phyloP scores from a whole-genome alignment of 1,140 invertebrate species.

The Pseudomyrmex pallidus region DNA sequence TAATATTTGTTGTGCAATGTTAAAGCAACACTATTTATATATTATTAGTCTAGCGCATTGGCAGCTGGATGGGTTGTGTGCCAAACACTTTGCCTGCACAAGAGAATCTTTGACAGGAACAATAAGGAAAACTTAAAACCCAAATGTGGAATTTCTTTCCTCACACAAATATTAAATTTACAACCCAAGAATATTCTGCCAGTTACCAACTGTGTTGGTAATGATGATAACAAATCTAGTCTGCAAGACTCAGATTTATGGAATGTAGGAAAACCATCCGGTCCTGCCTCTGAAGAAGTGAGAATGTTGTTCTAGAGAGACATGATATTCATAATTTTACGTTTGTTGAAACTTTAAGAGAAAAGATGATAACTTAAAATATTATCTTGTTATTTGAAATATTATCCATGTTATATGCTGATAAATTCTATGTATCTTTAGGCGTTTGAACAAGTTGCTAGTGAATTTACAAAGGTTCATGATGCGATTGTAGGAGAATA shows the following conservation, averaged over 20 bases:
- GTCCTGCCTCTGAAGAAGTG: conserved; percentile 81
- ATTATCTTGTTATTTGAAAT: no score
- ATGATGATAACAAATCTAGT: conserved; percentile 52
- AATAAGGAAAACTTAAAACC: conserved; percentile 25
- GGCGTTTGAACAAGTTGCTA: conserved; percentile 75
- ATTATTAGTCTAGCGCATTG: conserved; percentile 76
- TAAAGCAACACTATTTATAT: conserved; percentile 32
- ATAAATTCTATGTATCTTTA: conserved; percentile 51
- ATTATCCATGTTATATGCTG: background rate
- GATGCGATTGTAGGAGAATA: conserved; percentile 78
- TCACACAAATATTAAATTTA: conserved; percentile 68
- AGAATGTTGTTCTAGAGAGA: conserved; percentile 74
- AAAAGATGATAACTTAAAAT: background rate
- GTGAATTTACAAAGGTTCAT: conserved; percentile 75
- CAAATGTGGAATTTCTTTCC: conserved; percentile 60
- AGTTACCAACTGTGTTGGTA: conserved; percentile 68
- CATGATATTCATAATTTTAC: conserved; percentile 59
- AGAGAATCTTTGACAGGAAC: conserved; percentile 65
- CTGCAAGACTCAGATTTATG: conserved; percentile 42
- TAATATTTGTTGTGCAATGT: background rate
- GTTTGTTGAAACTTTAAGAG: background rate
- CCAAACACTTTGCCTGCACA: conserved; percentile 71
- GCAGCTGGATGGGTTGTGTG: conserved; percentile 75
- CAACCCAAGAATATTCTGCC: conserved; percentile 70
- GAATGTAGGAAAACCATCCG: conserved; percentile 56